phyloP scores from a whole-genome alignment of 2,797 vertebrate species.

The Synanceia verrucosa region DNA sequence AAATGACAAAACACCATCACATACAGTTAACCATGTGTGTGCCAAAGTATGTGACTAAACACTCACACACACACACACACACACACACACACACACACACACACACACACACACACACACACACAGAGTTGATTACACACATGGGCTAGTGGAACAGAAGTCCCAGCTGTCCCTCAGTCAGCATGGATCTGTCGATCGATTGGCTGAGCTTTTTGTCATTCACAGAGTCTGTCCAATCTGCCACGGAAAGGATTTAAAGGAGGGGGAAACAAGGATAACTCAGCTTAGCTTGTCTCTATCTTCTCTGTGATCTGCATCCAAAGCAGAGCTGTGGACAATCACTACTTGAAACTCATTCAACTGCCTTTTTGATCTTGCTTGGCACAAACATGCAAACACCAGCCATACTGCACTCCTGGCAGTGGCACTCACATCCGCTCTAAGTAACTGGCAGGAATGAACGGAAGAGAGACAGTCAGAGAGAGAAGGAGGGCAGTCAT shows the following conservation, averaged over 20 bases:
- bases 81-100: slow-evolving; percentile 19
- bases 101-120: background rate
- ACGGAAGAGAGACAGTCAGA: background rate
- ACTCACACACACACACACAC: background rate
- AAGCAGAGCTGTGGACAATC: slow-evolving; percentile 65
- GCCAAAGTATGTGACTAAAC: slow-evolving; percentile 9
- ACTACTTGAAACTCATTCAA: slow-evolving; percentile 67
- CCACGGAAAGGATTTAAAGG: slow-evolving; percentile 54
- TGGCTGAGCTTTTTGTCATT: slow-evolving; percentile 66
- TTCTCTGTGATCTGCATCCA: slow-evolving; percentile 73
- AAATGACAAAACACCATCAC: slow-evolving; percentile 7
- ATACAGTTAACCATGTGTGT: background rate
- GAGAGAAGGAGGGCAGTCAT: slow-evolving; percentile 15
- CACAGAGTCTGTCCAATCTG: slow-evolving; percentile 56
- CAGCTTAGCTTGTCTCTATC: slow-evolving; percentile 65
- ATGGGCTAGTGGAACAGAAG: slow-evolving; percentile 18
- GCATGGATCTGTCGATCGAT: slow-evolving; percentile 63
- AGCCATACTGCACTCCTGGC: slow-evolving; percentile 53
- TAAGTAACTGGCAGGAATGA: slow-evolving; percentile 50
- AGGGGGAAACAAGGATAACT: slow-evolving; percentile 58
- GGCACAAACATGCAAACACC: slow-evolving; percentile 61
- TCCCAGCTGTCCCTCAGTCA: slow-evolving; percentile 32
- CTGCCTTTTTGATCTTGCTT: slow-evolving; percentile 68
- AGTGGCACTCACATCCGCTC: slow-evolving; percentile 48
- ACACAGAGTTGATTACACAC: slow-evolving; percentile 32